Base-by-base conservation (phyloP, 2,888 invertebrate genomes). In the Agrotis clavis region DNA sequence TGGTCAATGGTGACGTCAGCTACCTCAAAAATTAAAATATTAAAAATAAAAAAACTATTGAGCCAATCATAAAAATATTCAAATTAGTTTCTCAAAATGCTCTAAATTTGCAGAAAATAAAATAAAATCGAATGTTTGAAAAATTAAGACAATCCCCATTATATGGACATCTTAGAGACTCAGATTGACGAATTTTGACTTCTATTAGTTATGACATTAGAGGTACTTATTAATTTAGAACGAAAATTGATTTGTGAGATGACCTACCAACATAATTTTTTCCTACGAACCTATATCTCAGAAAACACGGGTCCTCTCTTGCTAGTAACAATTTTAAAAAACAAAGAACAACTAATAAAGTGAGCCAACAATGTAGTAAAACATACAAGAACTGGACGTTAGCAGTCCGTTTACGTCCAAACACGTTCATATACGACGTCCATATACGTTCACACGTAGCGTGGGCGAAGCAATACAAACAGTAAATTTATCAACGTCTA, bases 401-500 rank as follows among this genome's bases (percentile, higher is more conserved):
- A 35, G 56, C 60, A 51, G 45, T 65, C 19, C 47, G 51, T 41
- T 77, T 41, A 73, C 7, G 16, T 77, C 51, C 41, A 59, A 19
- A 67, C 11, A 53, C 51, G n/a, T 25, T n/a, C 19, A 57, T n/a
- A 35, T 56, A 51, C 13, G 1, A 51, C 13, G 4, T 51, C 2
- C 18, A 18, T 48, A 30, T 35, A 9, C 21, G 21, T 41, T 18
- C 56, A 54, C 19, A 72, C 25, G 13, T 47, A 51, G 35, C 35
- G 79, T 74, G 73, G 79, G 73, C 47, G 79, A 57, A 47, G 61
- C 50, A 74, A 74, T 74, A 74, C 35, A 18, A 56, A 47, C 50
- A 47, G 61, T 60, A 51, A 21, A 74, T 74, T 74, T 74, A 73
- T 74, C 74, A 79, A 79, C 19, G 73, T 74, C 79, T 47, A 57